phyloP scores from a whole-genome alignment of 2,888 invertebrate species.

The Diaperis boleti region DNA sequence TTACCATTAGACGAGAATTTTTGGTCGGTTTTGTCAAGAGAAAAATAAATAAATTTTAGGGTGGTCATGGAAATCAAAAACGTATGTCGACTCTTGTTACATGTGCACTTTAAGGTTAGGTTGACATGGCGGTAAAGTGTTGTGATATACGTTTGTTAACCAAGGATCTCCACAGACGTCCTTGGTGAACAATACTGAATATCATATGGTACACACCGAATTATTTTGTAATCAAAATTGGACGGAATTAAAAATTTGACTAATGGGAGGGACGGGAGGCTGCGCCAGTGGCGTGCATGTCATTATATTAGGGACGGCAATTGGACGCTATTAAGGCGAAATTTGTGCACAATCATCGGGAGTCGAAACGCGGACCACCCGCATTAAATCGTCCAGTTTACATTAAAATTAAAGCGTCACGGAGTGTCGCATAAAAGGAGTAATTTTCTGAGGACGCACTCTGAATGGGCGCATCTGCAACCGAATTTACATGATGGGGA shows the following conservation, averaged over 20 bases:
- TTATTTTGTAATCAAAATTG: no score
- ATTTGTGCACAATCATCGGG: constrained; percentile 30
- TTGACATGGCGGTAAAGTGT: no score
- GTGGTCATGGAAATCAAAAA: neutral
- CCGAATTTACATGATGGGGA: constrained; percentile 4
- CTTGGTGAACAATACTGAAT: no score
- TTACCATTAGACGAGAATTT: no score
- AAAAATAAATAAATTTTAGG: no score
- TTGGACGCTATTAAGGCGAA: constrained; percentile 18
- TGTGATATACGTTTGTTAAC: no score
- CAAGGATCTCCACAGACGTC: no score
- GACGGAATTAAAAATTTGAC: neutral
- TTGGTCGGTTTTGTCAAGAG: no score
- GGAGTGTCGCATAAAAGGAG: constrained; percentile 29
- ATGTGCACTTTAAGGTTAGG: no score
- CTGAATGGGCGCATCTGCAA: constrained; percentile 13
- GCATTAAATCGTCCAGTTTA: constrained; percentile 31
- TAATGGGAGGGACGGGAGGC: neutral
- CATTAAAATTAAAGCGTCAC: constrained; percentile 35
- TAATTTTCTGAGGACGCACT: constrained; percentile 6
- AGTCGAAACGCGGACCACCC: constrained; percentile 29
- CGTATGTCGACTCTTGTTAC: no score
- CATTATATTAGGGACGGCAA: constrained; percentile 25
- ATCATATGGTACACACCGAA: no score
- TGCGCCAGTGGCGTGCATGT: constrained; percentile 18